A percentile compares a stretch with the other conserved stretches of the same genome.
phyloP scores from a whole-genome alignment of 1,140 invertebrate species.

The Dufourea novaeangliae region DNA sequence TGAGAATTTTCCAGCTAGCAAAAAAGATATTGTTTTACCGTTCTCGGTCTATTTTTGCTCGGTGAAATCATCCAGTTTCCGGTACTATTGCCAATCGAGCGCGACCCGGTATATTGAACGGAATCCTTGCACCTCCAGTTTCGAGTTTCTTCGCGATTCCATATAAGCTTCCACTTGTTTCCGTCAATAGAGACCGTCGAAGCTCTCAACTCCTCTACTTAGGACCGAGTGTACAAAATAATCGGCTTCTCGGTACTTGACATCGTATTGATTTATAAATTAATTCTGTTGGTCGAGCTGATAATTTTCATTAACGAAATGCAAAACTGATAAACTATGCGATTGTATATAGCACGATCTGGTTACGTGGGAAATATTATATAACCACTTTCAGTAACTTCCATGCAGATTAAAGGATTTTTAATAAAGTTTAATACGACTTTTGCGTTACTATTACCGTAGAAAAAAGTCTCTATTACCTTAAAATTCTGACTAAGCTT shows the following conservation, averaged over 20 bases:
- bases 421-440: too few relatives aligned
- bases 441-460: too few relatives aligned
- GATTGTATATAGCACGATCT: not conserved
- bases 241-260: not conserved
- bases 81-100: not conserved
- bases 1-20: not conserved
- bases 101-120: not conserved
- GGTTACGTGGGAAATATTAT: too few relatives aligned
- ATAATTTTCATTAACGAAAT: too few relatives aligned
- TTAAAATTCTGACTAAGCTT: too few relatives aligned
- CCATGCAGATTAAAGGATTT: too few relatives aligned
- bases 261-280: not conserved
- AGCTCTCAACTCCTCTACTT: not conserved
- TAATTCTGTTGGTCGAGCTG: not conserved
- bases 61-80: not conserved
- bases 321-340: not conserved
- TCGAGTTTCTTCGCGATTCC: not conserved
- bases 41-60: not conserved
- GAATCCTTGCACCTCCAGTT: not conserved
- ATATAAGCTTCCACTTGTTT: not conserved
- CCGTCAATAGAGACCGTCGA: not conserved
- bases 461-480: too few relatives aligned
- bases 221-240: not conserved
- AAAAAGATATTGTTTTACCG: not conserved
- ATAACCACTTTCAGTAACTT: too few relatives aligned